Percentiles rank a stretch among this genome's conserved stretches.
phyloP scores from a whole-genome alignment of 2,113 vertebrate species.

The Mandrillus leucophaeus region DNA sequence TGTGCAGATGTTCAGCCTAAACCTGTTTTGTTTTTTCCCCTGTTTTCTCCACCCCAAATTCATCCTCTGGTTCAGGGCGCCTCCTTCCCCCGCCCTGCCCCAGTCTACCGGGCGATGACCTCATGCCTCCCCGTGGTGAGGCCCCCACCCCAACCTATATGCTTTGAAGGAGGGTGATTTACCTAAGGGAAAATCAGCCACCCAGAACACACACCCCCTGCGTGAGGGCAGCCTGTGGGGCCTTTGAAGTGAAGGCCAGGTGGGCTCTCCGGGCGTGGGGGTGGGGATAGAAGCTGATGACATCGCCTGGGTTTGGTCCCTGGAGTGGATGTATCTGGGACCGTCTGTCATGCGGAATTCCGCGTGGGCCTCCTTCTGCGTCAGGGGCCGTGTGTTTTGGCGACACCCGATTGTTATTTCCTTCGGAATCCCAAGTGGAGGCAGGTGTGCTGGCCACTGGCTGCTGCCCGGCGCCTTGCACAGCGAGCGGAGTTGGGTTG shows the following conservation, averaged over 20 bases:
- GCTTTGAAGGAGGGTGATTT: neutral
- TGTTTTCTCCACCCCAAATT: neutral
- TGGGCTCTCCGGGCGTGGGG: neutral
- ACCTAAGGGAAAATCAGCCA: neutral
- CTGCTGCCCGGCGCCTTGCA: accelerated
- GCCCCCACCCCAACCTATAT: neutral
- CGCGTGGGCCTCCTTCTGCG: accelerated
- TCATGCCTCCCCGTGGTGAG: neutral
- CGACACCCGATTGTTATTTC: accelerated
- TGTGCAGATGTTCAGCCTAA: no score
- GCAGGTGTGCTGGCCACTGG: neutral
- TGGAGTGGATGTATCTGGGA: neutral
- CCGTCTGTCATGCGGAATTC: neutral
- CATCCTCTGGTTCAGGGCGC: neutral
- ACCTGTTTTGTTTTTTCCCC: neutral
- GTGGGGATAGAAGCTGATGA: neutral
- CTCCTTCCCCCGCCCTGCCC: neutral
- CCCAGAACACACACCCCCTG: no score
- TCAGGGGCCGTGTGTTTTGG: neutral
- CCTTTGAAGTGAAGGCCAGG: neutral
- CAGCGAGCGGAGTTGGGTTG: neutral
- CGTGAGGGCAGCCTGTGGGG: neutral
- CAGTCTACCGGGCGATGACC: neutral
- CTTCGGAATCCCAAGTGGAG: neutral
- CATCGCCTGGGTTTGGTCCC: neutral